These are phyloP conservation scores for Ormyrus rosae DNA, from an alignment of 2,888 invertebrate genomes.

Conservation along the genomic window DNA sequence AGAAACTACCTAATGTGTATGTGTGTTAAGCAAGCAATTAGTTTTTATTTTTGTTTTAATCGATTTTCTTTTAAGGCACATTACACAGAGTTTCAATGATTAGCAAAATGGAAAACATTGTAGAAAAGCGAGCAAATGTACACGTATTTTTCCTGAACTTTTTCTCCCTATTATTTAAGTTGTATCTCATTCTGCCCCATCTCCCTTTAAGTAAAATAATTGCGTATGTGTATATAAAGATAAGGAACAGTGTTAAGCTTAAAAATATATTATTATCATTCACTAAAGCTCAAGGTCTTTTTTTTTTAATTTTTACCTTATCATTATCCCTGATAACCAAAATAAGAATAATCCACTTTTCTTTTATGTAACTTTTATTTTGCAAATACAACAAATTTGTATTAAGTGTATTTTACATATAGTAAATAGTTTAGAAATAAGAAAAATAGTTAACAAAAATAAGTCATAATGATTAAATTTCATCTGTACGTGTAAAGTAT, in stretches of 20 bases:
- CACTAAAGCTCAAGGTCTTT: constrained; percentile 58
- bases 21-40: constrained; percentile 33
- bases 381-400: constrained; percentile 48
- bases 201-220: constrained; percentile 64
- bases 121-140: constrained; percentile 47
- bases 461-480: constrained; percentile 26
- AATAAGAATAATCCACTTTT: background rate
- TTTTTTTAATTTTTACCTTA: constrained; percentile 26
- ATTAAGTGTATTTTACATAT: constrained; percentile 22
- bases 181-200: constrained; percentile 49
- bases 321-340: background rate
- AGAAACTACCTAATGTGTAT: constrained; percentile 19
- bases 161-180: constrained; percentile 51
- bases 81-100: constrained; percentile 26
- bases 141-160: constrained; percentile 42
- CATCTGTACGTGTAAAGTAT: constrained; percentile 14
- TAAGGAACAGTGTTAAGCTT: constrained; percentile 70
- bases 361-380: constrained; percentile 50
- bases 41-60: constrained; percentile 40
- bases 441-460: constrained; percentile 43
- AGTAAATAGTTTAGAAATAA: constrained; percentile 17
- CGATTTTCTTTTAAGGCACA: constrained; percentile 37
- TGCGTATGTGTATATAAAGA: constrained; percentile 73
- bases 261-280: constrained; percentile 72
- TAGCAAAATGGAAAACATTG: constrained; percentile 23